These are phyloP conservation scores for Rhynchotus rufescens DNA, from an alignment of 2,797 vertebrate genomes.

Conservation along the genomic window DNA sequence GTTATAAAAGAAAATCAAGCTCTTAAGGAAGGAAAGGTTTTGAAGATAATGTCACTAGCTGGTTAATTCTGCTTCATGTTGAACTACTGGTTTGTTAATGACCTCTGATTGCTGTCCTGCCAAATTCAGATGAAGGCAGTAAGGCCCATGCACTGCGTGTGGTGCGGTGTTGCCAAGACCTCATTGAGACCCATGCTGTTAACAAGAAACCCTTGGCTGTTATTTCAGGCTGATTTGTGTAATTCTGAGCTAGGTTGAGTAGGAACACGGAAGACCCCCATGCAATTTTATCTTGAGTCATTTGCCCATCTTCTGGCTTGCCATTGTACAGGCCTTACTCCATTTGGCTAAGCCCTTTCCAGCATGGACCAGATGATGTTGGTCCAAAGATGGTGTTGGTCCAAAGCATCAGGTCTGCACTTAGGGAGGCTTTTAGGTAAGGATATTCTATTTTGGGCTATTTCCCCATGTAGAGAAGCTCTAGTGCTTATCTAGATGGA, in stretches of 20 bases:
- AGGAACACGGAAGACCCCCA: not conserved
- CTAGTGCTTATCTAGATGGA: constrained; percentile 82
- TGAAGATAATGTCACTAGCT: not conserved
- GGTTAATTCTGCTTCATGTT: not conserved
- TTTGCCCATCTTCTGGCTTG: not conserved
- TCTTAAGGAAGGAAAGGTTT: not conserved
- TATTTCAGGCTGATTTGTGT: not conserved
- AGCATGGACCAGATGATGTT: not conserved
- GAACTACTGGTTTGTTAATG: not conserved
- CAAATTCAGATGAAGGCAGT: not conserved
- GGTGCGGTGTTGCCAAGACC: not conserved
- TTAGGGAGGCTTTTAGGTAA: not conserved
- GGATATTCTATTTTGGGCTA: constrained; percentile 37
- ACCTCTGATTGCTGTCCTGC: not conserved
- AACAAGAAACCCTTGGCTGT: not conserved
- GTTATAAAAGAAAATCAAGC: not conserved
- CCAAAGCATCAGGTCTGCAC: not conserved
- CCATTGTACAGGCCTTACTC: not conserved
- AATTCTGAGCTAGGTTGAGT: not conserved
- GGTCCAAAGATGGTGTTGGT: not conserved
- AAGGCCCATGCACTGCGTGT: not conserved
- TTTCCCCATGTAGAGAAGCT: constrained; percentile 46
- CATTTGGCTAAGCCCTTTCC: not conserved
- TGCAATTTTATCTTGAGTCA: not conserved
- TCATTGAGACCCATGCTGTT: not conserved